Base-by-base conservation (phyloP, 2,888 invertebrate genomes). In the Netelia melanura region DNA sequence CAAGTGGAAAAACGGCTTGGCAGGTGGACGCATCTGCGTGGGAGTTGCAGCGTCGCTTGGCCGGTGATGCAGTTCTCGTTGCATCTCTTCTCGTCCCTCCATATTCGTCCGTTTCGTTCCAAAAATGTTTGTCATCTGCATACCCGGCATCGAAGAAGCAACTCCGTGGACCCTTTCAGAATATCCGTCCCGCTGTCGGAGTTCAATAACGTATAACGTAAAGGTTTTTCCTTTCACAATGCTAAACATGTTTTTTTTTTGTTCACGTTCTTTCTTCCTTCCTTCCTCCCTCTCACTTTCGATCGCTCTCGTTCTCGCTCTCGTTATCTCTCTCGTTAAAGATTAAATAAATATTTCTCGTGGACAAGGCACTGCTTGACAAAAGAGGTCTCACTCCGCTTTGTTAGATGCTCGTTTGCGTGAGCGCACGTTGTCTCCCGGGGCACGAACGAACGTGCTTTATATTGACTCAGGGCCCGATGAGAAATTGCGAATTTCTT, bases 361-460 rank as follows among this genome's bases (percentile, higher is more conserved):
- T 89, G 91, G 91, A 93, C 93, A 93, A 93, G 93, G 93, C 93
- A 93, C 93, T 92, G 93, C 90, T 91, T 90, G 90, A 91, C 90
- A 90, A 88, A 88, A 88, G 48, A 48, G 48, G 14, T 65, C 54
- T 56, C 83, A 68, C 78, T 78, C 75, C 81, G 64, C 85, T 84
- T 77, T 82, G 84, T 85, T 86, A 84, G 86, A 87, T 88, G 80
- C 78, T 84, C 81, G 70, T 81, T 81, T 71, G 44, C 17, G 21
- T 62, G 3, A 70, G 44, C 65, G 11, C 48, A 65, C 48, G 14
- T 23, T 6, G 64, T 56, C 61, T 17, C 8, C 44, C 30, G 68
- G 56, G 25, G 17, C 23, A 8, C 54, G 10, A 62, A 48, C 48
- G 64, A 56, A 71, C n/a, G 48, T 52, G 23, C 43, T 61, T 25